Evolutionary conservation across 2,797 vertebrate genomes (phyloP).

Genomic region (Falco novaeseelandiae): DNA sequence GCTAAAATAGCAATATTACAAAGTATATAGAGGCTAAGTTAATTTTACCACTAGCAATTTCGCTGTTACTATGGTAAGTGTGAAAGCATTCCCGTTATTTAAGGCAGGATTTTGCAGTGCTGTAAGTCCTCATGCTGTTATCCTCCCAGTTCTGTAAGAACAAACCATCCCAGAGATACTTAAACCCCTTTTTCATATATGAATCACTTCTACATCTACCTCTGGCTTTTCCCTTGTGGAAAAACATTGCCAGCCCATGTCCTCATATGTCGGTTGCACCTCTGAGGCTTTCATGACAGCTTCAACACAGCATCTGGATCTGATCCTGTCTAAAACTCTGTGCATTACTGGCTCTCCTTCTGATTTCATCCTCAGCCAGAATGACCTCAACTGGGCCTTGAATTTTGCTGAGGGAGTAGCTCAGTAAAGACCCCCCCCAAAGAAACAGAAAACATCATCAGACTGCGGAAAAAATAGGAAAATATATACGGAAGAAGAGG

Average conservation of each 20-base stretch:
- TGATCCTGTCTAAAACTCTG: background rate
- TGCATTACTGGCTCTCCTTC: background rate
- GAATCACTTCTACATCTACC: background rate
- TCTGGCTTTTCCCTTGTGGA: background rate
- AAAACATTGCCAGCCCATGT: background rate
- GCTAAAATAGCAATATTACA: background rate
- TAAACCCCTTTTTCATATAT: background rate
- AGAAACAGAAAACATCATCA: background rate
- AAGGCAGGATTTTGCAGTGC: background rate
- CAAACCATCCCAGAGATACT: background rate
- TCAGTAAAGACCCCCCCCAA: background rate
- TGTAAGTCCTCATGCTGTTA: background rate
- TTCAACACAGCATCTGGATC: background rate
- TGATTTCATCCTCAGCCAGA: background rate
- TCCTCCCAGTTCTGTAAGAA: background rate
- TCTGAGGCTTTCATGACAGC: background rate
- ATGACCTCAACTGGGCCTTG: background rate
- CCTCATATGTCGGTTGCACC: fast-evolving
- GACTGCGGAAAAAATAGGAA: background rate
- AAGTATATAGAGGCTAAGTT: background rate
- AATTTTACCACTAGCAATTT: slow-evolving; percentile 27
- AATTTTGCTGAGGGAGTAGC: background rate
- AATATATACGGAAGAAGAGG: background rate
- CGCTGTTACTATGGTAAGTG: slow-evolving; percentile 34
- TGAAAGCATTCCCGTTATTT: background rate